Base-by-base conservation (phyloP, 2,113 vertebrate species). In the Mirounga angustirostris region DNA sequence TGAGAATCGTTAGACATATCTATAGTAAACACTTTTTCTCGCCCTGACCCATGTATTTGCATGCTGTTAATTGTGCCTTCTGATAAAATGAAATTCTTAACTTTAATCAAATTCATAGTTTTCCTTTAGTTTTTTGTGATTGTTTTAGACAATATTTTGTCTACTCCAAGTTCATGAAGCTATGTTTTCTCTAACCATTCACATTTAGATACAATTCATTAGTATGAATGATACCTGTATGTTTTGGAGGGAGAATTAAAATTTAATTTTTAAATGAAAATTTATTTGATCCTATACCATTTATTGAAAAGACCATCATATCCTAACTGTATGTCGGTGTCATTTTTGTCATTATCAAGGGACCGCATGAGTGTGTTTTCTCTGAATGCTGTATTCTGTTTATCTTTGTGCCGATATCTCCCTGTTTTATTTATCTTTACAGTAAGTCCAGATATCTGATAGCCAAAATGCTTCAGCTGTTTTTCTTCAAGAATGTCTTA, bases 121-220 rank as follows among this genome's bases (percentile, higher is more conserved):
- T 91, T 74, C 21, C 1, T 82, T 59, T 78, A 67, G 22, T 11
- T 26, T 24, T 96, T 14, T 85, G 59, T 79, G 30, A 40, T 58
- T 36, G 22, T 63, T 79, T 85, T 40, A 83, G 63, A 43, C 89
- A 96, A 78, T 73, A 71, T 69, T 65, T 89, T 90, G 15, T 85
- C 9, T 65, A 36, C 28, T 90, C 58, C 19, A 94, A 58, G 30
- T n/a, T 94, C 63, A 30, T 59, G 19, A 46, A 82, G 30, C 8
- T 59, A 30, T 26, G 5, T 67, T 69, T 85, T 59, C 67, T 56
- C 33, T 56, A 83, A 40, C 14, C 4, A 26, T 80, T 69, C 11
- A 73, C 6, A 96, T 28, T 61, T 80, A 36, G 11, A 63, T 63
- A 36, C 4, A 90, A 56, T 73, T 61, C 21, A n/a, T 43, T 93